Base-by-base conservation (phyloP, 2,797 vertebrate species). In the Gallinago nigripennis region DNA sequence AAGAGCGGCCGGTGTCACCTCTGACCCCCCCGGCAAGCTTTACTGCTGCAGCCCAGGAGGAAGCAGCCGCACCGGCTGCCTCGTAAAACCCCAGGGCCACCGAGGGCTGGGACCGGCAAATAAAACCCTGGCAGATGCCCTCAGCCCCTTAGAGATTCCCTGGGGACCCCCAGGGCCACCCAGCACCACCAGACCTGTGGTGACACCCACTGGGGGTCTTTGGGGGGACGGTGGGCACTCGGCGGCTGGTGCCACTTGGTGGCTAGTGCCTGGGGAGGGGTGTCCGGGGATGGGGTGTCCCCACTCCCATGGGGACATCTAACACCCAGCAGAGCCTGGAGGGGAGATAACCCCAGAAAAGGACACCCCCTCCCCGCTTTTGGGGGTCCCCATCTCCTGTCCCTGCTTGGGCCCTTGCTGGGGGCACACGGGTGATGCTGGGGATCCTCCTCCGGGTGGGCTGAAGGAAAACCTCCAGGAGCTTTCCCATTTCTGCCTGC, bases 1-100 rank as follows among this genome's bases (percentile, higher is more conserved):
- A 95, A 95, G 86, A 89, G 88, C 95, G 76, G 69, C 31, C 70
- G 1, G 50, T n/a, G 6, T 88, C 87, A 95, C 92, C 91, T 94
- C 92, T 92, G 95, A 96, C 92, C 95, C 76, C 76, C 58, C 76
- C 1, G 2, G 80, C 51, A 78, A 76, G 64, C 75, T 94, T 88
- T 90, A 91, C 85, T 92, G 92, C 89, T 60, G 73, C 77, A 88
- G 76, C 76, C 79, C 7, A 0, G 27, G 10, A 86, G 81, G 68
- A 88, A 92, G 80, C 80, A 91, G 86, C 50, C 23, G 1, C 85
- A 82, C 81, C 2, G 21, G 68, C 84, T 90, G 82, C 78, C 88
- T 95, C 27, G 2, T 94, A 96, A 96, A 96, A 97, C 82, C 86
- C 57, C 80, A 33, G 80, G 69, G 88, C 77, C 0, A 3, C 5